Evolutionary conservation across 2,888 invertebrate genomes (phyloP).

Genomic region (Rotaria macrura): DNA sequence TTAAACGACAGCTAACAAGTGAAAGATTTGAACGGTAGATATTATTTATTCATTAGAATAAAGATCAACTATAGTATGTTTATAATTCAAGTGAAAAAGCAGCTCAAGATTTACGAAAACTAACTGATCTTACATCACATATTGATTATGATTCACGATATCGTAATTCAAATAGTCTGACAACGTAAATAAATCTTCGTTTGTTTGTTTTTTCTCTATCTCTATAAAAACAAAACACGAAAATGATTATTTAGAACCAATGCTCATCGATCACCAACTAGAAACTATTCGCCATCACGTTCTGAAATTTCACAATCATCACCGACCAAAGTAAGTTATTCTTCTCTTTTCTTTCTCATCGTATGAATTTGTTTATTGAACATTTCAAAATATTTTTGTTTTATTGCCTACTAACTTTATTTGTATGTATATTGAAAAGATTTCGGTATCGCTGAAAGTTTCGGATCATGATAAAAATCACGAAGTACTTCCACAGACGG

Average conservation of each 20-base stretch:
- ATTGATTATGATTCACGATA: conserved; percentile 4
- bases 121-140: conserved; percentile 22
- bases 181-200: neutral
- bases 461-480: neutral
- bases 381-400: neutral
- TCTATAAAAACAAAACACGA: neutral
- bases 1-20: conserved; percentile 47
- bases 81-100: conserved; percentile 43
- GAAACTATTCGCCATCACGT: conserved; percentile 5
- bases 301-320: neutral
- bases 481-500: neutral
- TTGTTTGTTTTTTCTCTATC: too few species aligned
- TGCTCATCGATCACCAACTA: neutral
- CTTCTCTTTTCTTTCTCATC: neutral
- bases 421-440: neutral
- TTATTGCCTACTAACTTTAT: too few species aligned
- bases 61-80: neutral
- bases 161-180: neutral
- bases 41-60: neutral
- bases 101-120: conserved; percentile 43
- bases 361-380: too few species aligned
- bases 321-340: neutral
- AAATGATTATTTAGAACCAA: neutral
- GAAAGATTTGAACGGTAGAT: conserved; percentile 49
- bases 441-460: neutral